Conservation (phyloP, 2,797 vertebrate species). For the Sternotherus odoratus region DNA sequence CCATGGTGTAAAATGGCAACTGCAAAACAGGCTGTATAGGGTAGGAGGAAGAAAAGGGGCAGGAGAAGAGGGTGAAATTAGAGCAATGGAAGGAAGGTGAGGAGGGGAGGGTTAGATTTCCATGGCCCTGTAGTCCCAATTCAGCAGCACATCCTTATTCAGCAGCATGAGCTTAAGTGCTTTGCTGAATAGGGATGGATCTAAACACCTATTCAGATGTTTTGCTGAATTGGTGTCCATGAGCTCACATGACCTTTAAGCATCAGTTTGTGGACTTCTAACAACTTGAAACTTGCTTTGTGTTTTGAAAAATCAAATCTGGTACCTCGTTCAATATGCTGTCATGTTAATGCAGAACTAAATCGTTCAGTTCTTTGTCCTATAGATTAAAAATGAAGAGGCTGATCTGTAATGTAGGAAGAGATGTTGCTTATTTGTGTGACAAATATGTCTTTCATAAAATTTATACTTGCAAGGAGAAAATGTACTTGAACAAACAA, state of each 20-base stretch:
- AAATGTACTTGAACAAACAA: neutral
- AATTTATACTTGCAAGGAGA: neutral
- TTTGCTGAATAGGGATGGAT: constrained; percentile 14
- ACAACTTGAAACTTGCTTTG: neutral
- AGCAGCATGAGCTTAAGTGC: neutral
- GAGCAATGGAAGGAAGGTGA: neutral
- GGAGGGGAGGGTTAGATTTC: neutral
- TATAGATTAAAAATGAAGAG: constrained; percentile 36
- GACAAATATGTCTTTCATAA: neutral
- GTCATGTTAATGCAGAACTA: neutral
- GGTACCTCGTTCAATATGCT: neutral
- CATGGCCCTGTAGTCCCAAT: neutral
- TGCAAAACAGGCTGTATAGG: neutral
- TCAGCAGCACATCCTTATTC: neutral
- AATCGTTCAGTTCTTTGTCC: constrained; percentile 17
- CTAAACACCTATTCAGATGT: neutral
- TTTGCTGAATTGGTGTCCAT: neutral
- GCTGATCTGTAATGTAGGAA: neutral
- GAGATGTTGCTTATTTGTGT: constrained; percentile 8
- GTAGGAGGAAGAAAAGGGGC: neutral
- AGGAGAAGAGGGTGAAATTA: neutral
- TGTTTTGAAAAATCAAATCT: neutral
- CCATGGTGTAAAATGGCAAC: neutral
- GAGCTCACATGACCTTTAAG: neutral
- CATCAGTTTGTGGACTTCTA: neutral